These are phyloP conservation scores for Sebastes minor DNA, from an alignment of 2,797 vertebrate genomes.

Conservation along the genomic window DNA sequence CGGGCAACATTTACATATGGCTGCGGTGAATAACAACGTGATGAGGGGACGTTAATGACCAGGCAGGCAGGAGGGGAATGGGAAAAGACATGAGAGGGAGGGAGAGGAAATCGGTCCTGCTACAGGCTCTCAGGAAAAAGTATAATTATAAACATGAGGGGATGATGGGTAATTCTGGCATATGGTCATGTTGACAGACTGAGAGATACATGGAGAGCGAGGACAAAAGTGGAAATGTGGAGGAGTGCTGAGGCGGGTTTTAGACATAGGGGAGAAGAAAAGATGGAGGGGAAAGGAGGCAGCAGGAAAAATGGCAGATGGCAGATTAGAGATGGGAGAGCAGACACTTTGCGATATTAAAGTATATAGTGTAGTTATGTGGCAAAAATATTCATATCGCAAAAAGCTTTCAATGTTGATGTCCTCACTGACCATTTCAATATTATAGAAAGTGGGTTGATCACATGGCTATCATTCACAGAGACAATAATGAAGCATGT, in stretches of 20 bases:
- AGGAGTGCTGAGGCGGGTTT: slow-evolving; percentile 26
- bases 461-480: not conserved
- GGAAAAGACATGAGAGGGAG: slow-evolving; percentile 3
- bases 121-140: slow-evolving; percentile 22
- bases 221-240: slow-evolving; percentile 24
- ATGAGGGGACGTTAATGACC: slow-evolving; percentile 25
- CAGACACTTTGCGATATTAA: not conserved
- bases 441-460: not conserved
- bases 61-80: slow-evolving; percentile 12
- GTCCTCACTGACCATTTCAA: not conserved
- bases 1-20: slow-evolving; percentile 6
- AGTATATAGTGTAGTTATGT: not conserved
- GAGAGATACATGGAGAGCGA: slow-evolving; percentile 20
- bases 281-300: slow-evolving; percentile 8
- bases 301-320: slow-evolving; percentile 33
- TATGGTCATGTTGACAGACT: slow-evolving; percentile 65
- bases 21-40: slow-evolving; percentile 3
- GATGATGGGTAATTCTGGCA: slow-evolving; percentile 63
- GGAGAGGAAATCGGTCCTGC: slow-evolving; percentile 7
- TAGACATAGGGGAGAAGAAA: slow-evolving; percentile 16
- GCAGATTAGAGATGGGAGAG: slow-evolving; percentile 1
- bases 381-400: not conserved
- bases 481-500: not conserved
- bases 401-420: not conserved
- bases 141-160: slow-evolving; percentile 59